Evolutionary conservation across 2,888 invertebrate genomes (phyloP).

Genomic region (Elgonia sp.): DNA sequence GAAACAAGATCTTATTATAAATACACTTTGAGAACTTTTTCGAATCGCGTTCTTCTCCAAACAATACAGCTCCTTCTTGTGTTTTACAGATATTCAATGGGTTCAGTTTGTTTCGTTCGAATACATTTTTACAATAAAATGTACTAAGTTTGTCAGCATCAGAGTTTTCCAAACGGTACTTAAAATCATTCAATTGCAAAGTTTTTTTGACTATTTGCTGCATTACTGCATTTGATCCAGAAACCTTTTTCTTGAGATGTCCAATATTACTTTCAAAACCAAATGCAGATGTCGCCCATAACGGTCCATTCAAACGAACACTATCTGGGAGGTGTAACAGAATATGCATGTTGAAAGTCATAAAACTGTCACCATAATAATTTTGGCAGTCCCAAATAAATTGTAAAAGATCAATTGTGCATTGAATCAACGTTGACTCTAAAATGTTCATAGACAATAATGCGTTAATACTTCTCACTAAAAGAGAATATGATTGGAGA

Average conservation of each 20-base stretch:
- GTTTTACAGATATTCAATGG: too few relatives aligned
- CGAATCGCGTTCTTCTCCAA: too few relatives aligned
- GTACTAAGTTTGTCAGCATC: too few relatives aligned
- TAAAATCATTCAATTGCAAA: conserved; percentile 41
- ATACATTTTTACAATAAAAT: too few relatives aligned
- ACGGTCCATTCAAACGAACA: conserved; percentile 35
- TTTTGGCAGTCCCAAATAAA: conserved; percentile 14
- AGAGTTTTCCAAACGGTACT: too few relatives aligned
- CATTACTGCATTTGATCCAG: conserved; percentile 54
- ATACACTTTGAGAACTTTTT: too few relatives aligned
- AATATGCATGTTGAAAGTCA: conserved; percentile 33
- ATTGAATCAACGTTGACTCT: conserved; percentile 8
- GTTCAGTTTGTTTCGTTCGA: too few relatives aligned
- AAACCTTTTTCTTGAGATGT: conserved; percentile 51
- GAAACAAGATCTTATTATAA: too few relatives aligned
- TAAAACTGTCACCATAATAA: conserved; percentile 3
- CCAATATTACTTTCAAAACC: conserved; percentile 55
- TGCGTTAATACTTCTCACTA: background rate
- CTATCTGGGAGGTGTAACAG: conserved; percentile 30
- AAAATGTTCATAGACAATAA: conserved; percentile 14
- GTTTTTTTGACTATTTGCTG: conserved; percentile 48
- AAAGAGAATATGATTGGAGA: background rate
- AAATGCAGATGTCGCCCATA: conserved; percentile 47
- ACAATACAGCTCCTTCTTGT: too few relatives aligned
- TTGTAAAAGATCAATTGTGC: conserved; percentile 13